Evolutionary conservation across 2,113 vertebrate species (phyloP).

Genomic region (Uria aalge): DNA sequence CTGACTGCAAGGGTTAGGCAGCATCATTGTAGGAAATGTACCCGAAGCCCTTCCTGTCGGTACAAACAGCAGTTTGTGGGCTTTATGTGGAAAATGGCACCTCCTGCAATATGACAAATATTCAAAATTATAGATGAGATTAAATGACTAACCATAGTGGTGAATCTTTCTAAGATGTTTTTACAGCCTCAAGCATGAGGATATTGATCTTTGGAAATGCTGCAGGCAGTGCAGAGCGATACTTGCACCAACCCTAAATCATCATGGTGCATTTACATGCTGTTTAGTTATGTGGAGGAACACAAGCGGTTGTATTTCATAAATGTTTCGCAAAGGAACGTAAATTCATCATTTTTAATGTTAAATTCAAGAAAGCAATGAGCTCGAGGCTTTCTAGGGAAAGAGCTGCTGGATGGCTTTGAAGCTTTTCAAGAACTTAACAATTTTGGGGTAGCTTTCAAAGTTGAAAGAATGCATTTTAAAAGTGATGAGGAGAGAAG

Average conservation of each 20-base stretch:
- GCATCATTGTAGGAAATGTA: no score
- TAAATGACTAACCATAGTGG: not conserved
- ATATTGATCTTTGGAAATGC: not conserved
- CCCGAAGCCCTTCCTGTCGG: accelerated
- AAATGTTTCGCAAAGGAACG: not conserved
- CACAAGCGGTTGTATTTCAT: not conserved
- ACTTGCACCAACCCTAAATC: not conserved
- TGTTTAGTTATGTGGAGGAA: not conserved
- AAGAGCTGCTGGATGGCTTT: not conserved
- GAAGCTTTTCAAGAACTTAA: not conserved
- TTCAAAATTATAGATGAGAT: not conserved
- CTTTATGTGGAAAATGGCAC: not conserved
- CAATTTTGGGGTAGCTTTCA: not conserved
- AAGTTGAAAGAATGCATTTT: not conserved
- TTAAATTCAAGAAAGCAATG: not conserved
- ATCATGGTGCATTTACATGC: not conserved
- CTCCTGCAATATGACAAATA: not conserved
- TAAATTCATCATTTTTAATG: not conserved
- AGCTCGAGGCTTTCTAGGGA: not conserved
- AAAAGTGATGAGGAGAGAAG: not conserved
- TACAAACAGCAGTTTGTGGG: not conserved
- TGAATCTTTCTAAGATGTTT: not conserved
- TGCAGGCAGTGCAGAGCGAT: not conserved
- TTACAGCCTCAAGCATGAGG: not conserved
- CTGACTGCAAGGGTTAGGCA: not conserved